These are phyloP conservation scores for Raja brachyura DNA, from an alignment of 2,113 vertebrate species.

Conservation along the genomic window DNA sequence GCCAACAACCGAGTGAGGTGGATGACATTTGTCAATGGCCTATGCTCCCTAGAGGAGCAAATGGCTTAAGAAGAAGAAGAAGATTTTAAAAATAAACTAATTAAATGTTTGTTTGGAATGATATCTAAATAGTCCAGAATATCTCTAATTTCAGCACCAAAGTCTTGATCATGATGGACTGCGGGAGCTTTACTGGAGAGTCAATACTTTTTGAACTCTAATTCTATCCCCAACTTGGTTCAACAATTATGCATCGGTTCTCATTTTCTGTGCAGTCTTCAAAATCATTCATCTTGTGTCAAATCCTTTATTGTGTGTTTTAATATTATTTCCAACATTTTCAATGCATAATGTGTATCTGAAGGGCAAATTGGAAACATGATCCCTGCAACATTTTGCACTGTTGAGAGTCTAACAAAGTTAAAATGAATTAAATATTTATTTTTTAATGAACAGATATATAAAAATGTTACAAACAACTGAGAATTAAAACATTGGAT, in stretches of 20 bases:
- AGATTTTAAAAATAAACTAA: no score
- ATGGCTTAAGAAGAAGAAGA: no score
- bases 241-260: background rate
- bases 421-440: background rate
- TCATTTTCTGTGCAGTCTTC: background rate
- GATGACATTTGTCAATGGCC: no score
- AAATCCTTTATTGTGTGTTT: background rate
- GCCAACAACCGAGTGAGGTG: no score
- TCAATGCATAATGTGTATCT: background rate
- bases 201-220: conserved; percentile 1
- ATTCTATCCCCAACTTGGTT: background rate
- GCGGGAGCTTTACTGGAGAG: no score
- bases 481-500: background rate
- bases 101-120: no score
- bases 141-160: no score
- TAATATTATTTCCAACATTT: background rate
- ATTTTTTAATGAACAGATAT: background rate
- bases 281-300: background rate
- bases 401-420: background rate
- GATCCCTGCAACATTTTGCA: background rate
- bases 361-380: background rate
- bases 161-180: no score
- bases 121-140: no score
- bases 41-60: no score
- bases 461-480: background rate